Percentiles rank a stretch among this genome's conserved stretches.
These are phyloP conservation scores for Phyllopteryx taeniolatus DNA, from an alignment of 2,113 vertebrate genomes.

Conservation along the genomic window DNA sequence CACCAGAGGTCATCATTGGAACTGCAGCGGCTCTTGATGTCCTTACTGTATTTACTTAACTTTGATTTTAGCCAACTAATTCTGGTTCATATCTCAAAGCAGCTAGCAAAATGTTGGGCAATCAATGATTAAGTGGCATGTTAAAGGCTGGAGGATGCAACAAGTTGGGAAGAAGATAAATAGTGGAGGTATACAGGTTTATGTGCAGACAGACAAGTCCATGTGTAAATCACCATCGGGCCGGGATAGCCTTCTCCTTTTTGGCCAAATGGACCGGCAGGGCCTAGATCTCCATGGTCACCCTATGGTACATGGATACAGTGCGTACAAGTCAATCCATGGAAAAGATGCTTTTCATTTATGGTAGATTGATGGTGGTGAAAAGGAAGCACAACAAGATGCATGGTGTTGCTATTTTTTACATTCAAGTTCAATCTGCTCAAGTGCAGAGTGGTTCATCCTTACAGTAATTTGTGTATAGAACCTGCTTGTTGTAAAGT, in stretches of 20 bases:
- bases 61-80: background rate
- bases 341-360: background rate
- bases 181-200: constrained; percentile 8
- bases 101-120: background rate
- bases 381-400: background rate
- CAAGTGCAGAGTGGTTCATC: too few species aligned
- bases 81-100: background rate
- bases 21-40: background rate
- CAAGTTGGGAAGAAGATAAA: constrained; percentile 7
- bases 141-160: constrained; percentile 7
- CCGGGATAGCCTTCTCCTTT: constrained; percentile 87
- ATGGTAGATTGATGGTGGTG: background rate
- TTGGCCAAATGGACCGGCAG: constrained; percentile 76
- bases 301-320: constrained; percentile 67
- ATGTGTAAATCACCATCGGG: constrained; percentile 64
- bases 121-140: constrained; percentile 30
- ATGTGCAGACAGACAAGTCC: constrained; percentile 5
- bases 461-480: too few species aligned
- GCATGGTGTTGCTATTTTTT: background rate
- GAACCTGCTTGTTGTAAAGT: background rate
- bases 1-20: background rate
- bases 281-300: constrained; percentile 78
- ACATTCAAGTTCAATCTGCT: too few species aligned
- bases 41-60: background rate
- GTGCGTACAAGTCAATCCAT: background rate